Evolutionary conservation across 64 coral and sea anemone species (phyloP), one percentile per base, ranked within the genome.

Genomic region (Catalaphyllia jardinei): DNA sequence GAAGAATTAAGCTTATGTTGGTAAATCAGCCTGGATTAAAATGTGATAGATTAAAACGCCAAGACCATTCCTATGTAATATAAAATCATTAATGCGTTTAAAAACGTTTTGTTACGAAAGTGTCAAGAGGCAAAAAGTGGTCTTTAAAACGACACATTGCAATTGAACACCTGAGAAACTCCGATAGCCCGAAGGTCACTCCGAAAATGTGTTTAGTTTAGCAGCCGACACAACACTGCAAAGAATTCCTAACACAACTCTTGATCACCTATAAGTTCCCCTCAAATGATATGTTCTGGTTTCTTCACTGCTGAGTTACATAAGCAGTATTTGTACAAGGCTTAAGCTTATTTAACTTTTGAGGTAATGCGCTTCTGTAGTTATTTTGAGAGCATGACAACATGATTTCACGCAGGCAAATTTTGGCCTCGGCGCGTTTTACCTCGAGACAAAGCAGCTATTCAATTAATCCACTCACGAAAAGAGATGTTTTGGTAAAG

Each of bases 321-420:
- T 65, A 25, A 65, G 19, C 31, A n/a, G 10, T 31, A 42, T 83
- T n/a, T 69, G 65, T 17, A 22, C 79, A 79, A 29, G 10, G 60
- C 57, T 57, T 25, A 60, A 24, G 12, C 52, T 79, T 52, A 60
- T 42, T 60, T 29, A 25, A 33, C 60, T 24, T 83, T 22, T 83
- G 17, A 49, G 31, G 20, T 28, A 71, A 71, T 52, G 8, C 62
- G 39, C 35, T 85, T 69, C 30, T 28, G 6, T 13, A 69, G 81
- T 71, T 85, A 85, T 85, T 85, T 85, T 85, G 63, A 20, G 81
- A 71, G 22, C 67, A 85, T 85, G 81, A 85, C 62, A 85, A 83
- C 71, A 71, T 38, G 18, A 83, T 85, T 64, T 62, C 52, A 31
- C 79, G 55, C 54, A 29, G 42, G 62, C 62, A 65, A n/a, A n/a